These are phyloP conservation scores for Peromyscus californicus DNA, from an alignment of 2,113 vertebrate species.

Conservation along the genomic window DNA sequence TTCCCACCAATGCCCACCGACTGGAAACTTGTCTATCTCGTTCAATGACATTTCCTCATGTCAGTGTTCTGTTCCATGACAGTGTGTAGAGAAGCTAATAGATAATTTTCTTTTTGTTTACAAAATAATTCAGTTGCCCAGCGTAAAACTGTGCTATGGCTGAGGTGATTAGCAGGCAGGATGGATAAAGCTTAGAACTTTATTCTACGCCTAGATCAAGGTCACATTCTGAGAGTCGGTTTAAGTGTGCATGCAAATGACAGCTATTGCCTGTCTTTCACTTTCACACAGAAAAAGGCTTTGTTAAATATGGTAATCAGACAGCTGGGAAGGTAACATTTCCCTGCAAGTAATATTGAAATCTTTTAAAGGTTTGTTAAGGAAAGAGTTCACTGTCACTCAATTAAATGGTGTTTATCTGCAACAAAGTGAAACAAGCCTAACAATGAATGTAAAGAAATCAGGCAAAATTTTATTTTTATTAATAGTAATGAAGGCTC, in stretches of 20 bases:
- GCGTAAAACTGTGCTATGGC: neutral
- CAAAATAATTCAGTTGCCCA: slow-evolving; percentile 58
- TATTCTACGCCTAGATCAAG: slow-evolving; percentile 56
- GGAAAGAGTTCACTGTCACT: neutral
- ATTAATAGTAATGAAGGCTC: slow-evolving; percentile 1
- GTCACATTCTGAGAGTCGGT: slow-evolving; percentile 49
- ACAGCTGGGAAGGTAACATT: slow-evolving; percentile 52
- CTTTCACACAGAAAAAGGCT: neutral
- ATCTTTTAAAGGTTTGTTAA: slow-evolving; percentile 39
- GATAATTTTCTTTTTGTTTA: slow-evolving; percentile 65
- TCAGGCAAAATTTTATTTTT: slow-evolving; percentile 7
- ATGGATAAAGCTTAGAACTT: slow-evolving; percentile 47
- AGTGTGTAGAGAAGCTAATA: slow-evolving; percentile 27
- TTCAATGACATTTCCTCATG: neutral
- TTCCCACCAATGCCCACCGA: neutral
- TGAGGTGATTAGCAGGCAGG: slow-evolving; percentile 66
- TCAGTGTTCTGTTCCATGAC: neutral
- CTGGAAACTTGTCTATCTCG: neutral
- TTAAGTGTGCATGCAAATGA: slow-evolving; percentile 66
- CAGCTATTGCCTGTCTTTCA: slow-evolving; percentile 12
- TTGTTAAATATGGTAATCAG: slow-evolving; percentile 73
- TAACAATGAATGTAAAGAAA: slow-evolving; percentile 22
- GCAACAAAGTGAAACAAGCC: neutral
- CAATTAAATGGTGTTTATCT: slow-evolving; percentile 13
- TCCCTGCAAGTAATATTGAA: slow-evolving; percentile 32